Evolutionary conservation across 2,797 vertebrate genomes (phyloP), one percentile per base, ranked within the genome.

Genomic region (Sus cebifrons): DNA sequence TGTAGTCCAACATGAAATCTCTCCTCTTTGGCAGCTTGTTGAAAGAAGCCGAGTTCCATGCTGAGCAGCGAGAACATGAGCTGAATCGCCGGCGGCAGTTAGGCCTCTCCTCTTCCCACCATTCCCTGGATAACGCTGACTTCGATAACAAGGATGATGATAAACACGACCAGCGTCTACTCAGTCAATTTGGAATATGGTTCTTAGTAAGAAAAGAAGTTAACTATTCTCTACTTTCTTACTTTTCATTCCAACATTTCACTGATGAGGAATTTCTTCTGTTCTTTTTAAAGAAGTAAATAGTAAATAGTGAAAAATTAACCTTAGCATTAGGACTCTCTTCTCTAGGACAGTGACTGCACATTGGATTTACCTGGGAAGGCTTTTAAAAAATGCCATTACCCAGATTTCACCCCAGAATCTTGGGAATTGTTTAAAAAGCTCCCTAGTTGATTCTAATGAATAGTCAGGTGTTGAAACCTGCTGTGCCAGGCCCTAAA

Each of bases 181-280:
- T 99, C 97, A 99, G 99, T 96, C 99, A 99, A 96, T 99, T 99
- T 96, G 99, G 99, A 98, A 99, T 99, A 98, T 99, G 99, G 99
- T 99, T 99, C 98, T 98, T 99, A 99, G 99, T 99, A 98, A 98
- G 99, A 60, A 62, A 86, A 84, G 54, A 89, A 58, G 4, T 83
- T 86, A 78, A 18, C 40, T 87, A 0, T 83, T 82, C 27, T 94
- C 21, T 16, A 0, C 60, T 82, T 56, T 70, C 49, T 94, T 21
- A 6, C 9, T 88, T 60, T 58, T 94, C 60, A 40, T 21, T 81
- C 77, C 84, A 67, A 10, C 49, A 36, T 70, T 84, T 78, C 25
- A 21, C 64, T 1, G 13, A 78, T 25, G 86, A 74, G 40, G 79
- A 65, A 2, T 65, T 71, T 81, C 14, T 82, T 58, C 70, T 79